These are phyloP conservation scores for Amazona guildingii DNA, from an alignment of 2,113 vertebrate genomes.

Conservation along the genomic window DNA sequence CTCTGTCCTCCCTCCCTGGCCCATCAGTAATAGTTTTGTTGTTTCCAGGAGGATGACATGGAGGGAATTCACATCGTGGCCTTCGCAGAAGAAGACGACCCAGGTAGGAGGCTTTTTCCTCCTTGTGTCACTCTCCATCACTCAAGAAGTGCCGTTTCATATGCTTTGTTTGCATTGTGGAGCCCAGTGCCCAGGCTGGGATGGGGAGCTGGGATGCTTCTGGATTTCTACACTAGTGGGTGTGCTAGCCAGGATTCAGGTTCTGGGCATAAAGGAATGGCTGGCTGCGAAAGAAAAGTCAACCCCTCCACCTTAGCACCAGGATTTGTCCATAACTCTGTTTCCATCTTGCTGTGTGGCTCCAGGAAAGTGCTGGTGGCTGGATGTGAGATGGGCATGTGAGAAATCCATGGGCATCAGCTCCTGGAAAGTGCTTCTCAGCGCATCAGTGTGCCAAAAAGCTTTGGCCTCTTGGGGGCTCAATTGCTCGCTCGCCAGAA, in stretches of 20 bases:
- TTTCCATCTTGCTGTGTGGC: not conserved
- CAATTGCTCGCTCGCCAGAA: not conserved
- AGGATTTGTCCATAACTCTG: not conserved
- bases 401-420: not conserved
- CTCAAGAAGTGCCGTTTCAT: not conserved
- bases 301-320: not conserved
- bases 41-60: slow-evolving; percentile 89
- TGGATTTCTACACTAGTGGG: not conserved
- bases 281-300: not conserved
- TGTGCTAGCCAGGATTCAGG: not conserved
- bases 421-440: not conserved
- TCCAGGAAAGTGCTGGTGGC: not conserved
- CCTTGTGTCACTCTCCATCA: not conserved
- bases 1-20: not conserved
- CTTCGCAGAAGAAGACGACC: slow-evolving; percentile 96
- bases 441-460: not conserved
- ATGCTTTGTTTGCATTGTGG: not conserved
- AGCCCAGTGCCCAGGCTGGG: rapidly evolving
- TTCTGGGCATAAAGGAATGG: not conserved
- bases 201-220: not conserved
- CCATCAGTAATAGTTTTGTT: not conserved
- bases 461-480: not conserved
- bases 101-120: slow-evolving; percentile 75
- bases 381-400: not conserved
- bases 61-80: slow-evolving; percentile 96